Conservation (phyloP, 2,888 invertebrate species). For the Cataglyphis livida region DNA sequence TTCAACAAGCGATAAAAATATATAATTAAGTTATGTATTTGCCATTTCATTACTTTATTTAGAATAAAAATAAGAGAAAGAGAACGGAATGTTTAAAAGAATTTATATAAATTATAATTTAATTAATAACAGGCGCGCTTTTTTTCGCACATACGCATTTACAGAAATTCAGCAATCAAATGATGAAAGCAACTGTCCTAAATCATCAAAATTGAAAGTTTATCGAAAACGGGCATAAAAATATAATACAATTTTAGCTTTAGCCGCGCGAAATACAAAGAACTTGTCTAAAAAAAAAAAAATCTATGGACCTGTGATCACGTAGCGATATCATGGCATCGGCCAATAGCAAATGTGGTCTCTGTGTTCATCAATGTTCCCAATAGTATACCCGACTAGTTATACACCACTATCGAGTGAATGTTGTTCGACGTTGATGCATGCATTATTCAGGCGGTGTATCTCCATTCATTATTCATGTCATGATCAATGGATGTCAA, state of each 20-base stretch:
- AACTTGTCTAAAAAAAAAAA: slow-evolving; percentile 24
- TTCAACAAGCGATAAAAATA: not conserved
- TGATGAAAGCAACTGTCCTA: not conserved
- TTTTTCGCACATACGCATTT: not conserved
- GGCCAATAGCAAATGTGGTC: slow-evolving; percentile 51
- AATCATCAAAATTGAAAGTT: slow-evolving; percentile 14
- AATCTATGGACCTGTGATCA: slow-evolving; percentile 1
- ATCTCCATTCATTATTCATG: slow-evolving; percentile 82
- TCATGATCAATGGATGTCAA: slow-evolving; percentile 82
- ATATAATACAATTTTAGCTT: slow-evolving; percentile 13
- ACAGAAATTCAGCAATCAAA: not conserved
- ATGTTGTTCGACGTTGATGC: slow-evolving; percentile 78
- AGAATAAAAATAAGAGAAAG: not conserved
- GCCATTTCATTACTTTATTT: not conserved
- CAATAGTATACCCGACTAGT: slow-evolving; percentile 60
- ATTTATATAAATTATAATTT: not conserved
- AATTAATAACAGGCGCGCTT: not conserved
- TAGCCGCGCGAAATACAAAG: not conserved
- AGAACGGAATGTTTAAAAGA: not conserved
- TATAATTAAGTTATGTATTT: not conserved
- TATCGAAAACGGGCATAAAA: not conserved
- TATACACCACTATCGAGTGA: slow-evolving; percentile 71
- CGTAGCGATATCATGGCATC: slow-evolving; percentile 42
- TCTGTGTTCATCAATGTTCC: slow-evolving; percentile 67
- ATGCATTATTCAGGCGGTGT: slow-evolving; percentile 81